phyloP scores from a whole-genome alignment of 2,888 invertebrate species.

The Mythimna lalbum region DNA sequence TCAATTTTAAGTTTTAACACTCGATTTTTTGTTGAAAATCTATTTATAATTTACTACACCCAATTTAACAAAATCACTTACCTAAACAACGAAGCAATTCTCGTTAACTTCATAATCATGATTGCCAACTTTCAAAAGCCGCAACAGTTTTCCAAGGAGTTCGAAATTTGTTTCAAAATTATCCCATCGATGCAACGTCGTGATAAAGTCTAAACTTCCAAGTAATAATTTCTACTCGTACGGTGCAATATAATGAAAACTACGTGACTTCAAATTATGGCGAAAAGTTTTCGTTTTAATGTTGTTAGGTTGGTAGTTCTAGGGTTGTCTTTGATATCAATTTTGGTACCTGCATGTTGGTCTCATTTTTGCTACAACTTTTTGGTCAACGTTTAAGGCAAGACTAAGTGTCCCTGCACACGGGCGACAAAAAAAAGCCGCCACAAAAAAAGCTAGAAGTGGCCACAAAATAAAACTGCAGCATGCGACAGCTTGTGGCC shows the following conservation, averaged over 20 bases:
- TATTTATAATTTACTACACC: neutral
- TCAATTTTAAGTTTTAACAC: too few relatives aligned
- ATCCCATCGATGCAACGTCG: conserved; percentile 55
- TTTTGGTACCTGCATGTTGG: neutral
- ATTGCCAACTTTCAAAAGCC: conserved; percentile 70
- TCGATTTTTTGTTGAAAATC: too few relatives aligned
- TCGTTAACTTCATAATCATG: conserved; percentile 42
- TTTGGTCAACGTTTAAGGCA: neutral
- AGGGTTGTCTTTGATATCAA: neutral
- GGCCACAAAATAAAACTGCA: too few relatives aligned
- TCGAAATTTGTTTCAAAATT: conserved; percentile 48
- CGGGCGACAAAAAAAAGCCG: too few relatives aligned
- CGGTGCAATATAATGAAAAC: conserved; percentile 68
- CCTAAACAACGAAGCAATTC: conserved; percentile 24
- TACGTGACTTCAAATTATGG: conserved; percentile 66
- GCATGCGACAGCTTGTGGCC: too few relatives aligned
- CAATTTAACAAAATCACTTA: neutral
- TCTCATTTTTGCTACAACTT: neutral
- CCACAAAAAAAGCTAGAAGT: too few relatives aligned
- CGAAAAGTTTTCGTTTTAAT: conserved; percentile 55
- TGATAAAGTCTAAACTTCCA: conserved; percentile 60
- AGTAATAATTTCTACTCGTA: conserved; percentile 66
- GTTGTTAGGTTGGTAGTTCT: conserved; percentile 37
- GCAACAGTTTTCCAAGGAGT: conserved; percentile 64
- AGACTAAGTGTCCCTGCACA: too few relatives aligned